phyloP scores from a whole-genome alignment of 2,113 vertebrate genomes.

The Hypanus sabinus region DNA sequence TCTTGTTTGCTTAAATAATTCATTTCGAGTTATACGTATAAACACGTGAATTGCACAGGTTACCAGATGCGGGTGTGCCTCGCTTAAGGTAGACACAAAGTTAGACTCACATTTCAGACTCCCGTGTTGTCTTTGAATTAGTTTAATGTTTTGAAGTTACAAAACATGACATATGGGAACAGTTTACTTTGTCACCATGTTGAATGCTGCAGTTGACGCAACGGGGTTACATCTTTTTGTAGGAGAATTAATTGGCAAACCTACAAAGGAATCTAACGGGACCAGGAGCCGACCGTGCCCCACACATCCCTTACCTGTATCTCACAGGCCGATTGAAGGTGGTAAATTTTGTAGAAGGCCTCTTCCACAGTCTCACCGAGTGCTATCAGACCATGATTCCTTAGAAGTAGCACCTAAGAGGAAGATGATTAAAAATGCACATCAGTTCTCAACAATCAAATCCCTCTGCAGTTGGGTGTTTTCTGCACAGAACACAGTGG shows the following conservation, averaged over 20 bases:
- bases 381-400: slow-evolving; percentile 88
- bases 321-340: slow-evolving; percentile 90
- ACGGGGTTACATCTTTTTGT: neutral
- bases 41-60: too few relatives aligned
- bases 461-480: too few relatives aligned
- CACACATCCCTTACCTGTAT: slow-evolving; percentile 70
- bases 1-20: too few relatives aligned
- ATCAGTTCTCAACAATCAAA: too few relatives aligned
- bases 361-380: slow-evolving; percentile 89
- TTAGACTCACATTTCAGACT: too few relatives aligned
- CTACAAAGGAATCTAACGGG: neutral
- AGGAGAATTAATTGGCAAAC: neutral
- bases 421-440: neutral
- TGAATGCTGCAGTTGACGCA: neutral
- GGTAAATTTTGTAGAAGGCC: slow-evolving; percentile 88
- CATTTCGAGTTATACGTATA: too few relatives aligned
- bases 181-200: neutral
- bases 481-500: too few relatives aligned
- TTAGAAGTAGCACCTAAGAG: slow-evolving; percentile 80
- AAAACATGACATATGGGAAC: neutral
- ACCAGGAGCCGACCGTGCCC: neutral
- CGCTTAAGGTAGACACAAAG: too few relatives aligned
- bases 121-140: too few relatives aligned
- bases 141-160: too few relatives aligned
- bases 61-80: too few relatives aligned